Evolutionary conservation across 2,888 invertebrate species (phyloP), one percentile per base, ranked within the genome.

Genomic region (Lycia hirtaria): DNA sequence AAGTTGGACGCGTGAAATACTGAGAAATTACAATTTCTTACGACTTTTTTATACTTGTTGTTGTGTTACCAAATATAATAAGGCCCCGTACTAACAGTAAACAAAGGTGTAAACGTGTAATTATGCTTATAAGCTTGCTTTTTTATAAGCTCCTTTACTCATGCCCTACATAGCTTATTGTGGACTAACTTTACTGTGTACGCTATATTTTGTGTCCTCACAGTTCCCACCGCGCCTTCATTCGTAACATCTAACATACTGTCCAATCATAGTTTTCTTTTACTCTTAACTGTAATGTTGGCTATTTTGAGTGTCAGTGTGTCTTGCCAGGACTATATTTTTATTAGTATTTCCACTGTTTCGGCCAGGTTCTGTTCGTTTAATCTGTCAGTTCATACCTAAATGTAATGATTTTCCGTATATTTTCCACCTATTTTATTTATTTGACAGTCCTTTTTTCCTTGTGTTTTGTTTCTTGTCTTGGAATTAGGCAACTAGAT

Each of bases 61-160:
- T 45, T 19, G 40, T 20, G 35, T 4, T 33, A 15, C 24, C 14
- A 32, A 44, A n/a, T 4, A 12, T 30, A 26, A 15, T 14, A 15
- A 20, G n/a, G n/a, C 6, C 20, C 12, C 9, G 10, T 15, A 26
- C 20, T 44, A 17, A 20, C 43, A 4, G 55, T 50, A 50, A 40
- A 50, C 40, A 40, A n/a, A 22, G 30, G 7, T 10, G 50, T 50
- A 49, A 49, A 49, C 37, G 49, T 38, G 17, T 50, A 50, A 50
- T 40, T 32, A 50, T n/a, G 35, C 35, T 35, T 47, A 10, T 50
- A 50, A 50, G 30, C 22, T 40, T n/a, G 35, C 35, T 35, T 47
- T 4, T 47, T 35, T 26, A 47, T 47, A 15, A 17, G n/a, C 35
- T 17, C 41, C 4, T 35, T 47, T 47, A 17, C 35, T 7, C 33